Evolutionary conservation across 2,797 vertebrate species (phyloP).

Genomic region (Gambelia wislizenii): DNA sequence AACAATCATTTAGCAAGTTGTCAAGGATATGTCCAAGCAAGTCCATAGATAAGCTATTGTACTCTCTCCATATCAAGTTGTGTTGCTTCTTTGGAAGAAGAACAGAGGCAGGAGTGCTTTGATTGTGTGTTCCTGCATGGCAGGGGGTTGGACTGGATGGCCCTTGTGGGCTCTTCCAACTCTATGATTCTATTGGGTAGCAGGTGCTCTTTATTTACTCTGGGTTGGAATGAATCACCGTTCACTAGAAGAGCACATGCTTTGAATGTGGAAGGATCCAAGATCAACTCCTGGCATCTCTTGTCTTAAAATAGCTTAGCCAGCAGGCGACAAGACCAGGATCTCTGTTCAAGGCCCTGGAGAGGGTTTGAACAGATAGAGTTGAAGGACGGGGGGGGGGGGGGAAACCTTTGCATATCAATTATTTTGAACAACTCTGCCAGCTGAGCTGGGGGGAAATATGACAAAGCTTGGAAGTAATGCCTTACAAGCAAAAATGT

Average conservation of each 20-base stretch:
- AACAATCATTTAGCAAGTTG: not conserved
- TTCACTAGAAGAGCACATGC: not conserved
- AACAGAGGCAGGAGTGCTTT: too few relatives aligned
- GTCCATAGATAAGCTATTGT: not conserved
- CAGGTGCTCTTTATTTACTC: not conserved
- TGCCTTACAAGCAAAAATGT: too few relatives aligned
- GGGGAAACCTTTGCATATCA: not conserved
- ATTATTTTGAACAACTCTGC: not conserved
- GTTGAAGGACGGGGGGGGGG: too few relatives aligned
- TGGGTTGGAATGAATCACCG: not conserved
- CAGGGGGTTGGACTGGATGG: too few relatives aligned
- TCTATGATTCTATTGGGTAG: too few relatives aligned
- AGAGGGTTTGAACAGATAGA: not conserved
- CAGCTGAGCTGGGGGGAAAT: not conserved
- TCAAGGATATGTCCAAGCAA: not conserved
- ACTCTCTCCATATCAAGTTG: not conserved
- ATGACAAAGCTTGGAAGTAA: too few relatives aligned
- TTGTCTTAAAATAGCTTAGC: not conserved
- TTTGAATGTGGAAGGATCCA: not conserved
- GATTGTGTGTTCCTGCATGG: too few relatives aligned
- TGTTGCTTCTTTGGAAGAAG: too few relatives aligned
- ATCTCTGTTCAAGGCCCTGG: not conserved
- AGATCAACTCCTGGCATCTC: not conserved
- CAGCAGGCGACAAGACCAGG: not conserved
- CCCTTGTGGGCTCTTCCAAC: too few relatives aligned